Evolutionary conservation across 2,113 vertebrate genomes (phyloP), one percentile per base, ranked within the genome.

Genomic region (Gavia stellata): DNA sequence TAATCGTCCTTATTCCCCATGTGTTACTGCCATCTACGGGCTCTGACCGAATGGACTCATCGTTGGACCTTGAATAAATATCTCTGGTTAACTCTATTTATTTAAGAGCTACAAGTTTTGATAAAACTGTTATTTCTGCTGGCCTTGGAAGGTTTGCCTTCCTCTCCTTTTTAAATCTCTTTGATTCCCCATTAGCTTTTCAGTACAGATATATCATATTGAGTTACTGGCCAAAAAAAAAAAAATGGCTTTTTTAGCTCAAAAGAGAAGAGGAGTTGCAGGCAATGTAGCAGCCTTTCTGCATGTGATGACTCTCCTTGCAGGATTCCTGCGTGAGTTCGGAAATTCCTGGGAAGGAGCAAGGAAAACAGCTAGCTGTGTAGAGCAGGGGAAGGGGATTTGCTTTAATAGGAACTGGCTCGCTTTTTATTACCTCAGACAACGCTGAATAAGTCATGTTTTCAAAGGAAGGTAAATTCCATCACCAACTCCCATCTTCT

Each of bases 1-100:
- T 47, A 8, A 53, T 20, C 56, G 21, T 11, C 6, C 2, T 33
- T 66, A 53, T 65, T 67, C 38, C 36, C 4, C 23, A 26, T 49
- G 49, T 75, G 72, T 65, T 56, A 56, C 49, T 94, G 96, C 78
- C 92, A 87, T 85, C 95, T 96, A 5, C 81, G 47, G 96, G 42
- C 53, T 78, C 34, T 8, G 23, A 17, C 19, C 33, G 78, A 63
- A 47, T 1, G 11, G n/a, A 40, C 34, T n/a, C n/a, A 26, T 29
- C 2, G 0, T 8, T 29, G 56, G 17, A 31, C 21, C 53, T 29
- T 6, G 8, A 36, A 18, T 28, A 47, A 62, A 6, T 17, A 5
- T 4, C 21, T 44, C 24, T 14, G 15, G 0, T 61, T 50, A 26
- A 23, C 3, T 63, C 31, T 13, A 5, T 16, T 28, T 38, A 38